Evolutionary conservation across 1,140 invertebrate genomes (phyloP).

Genomic region (Gonioctena quinquepunctata): DNA sequence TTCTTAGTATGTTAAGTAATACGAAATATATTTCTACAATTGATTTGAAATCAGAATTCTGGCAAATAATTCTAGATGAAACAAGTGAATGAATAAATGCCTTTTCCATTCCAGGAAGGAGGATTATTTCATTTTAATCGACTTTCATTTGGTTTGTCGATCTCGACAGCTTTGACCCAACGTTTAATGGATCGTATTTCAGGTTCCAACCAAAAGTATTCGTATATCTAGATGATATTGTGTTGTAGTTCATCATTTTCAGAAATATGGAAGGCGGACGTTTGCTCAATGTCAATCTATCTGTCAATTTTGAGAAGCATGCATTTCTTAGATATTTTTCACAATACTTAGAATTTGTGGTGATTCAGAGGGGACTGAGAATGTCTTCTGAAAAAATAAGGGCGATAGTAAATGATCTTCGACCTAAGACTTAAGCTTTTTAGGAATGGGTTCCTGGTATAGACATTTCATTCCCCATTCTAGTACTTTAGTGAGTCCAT

Average conservation of each 20-base stretch:
- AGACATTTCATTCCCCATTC: neutral
- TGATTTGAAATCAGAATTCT: too few species aligned
- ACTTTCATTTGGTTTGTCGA: neutral
- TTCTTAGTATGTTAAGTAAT: too few species aligned
- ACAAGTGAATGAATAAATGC: neutral
- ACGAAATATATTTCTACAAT: too few species aligned
- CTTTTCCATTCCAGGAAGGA: neutral
- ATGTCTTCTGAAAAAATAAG: slow-evolving; percentile 47
- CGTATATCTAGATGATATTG: too few species aligned
- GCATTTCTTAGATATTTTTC: too few species aligned
- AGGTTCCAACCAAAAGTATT: neutral
- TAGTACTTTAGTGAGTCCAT: neutral
- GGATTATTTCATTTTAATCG: neutral
- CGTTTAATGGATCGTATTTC: neutral
- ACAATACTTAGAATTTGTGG: slow-evolving; percentile 48
- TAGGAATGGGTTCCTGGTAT: slow-evolving; percentile 9
- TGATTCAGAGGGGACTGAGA: slow-evolving; percentile 44
- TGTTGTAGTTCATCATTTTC: neutral
- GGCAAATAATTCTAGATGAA: neutral
- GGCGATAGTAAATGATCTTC: neutral
- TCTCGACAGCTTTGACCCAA: neutral
- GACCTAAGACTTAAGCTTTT: slow-evolving; percentile 1
- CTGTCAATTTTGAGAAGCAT: neutral
- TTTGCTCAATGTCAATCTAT: neutral
- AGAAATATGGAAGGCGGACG: neutral